phyloP scores from a whole-genome alignment of 2,797 vertebrate genomes.

The Syndactyla subalaris region DNA sequence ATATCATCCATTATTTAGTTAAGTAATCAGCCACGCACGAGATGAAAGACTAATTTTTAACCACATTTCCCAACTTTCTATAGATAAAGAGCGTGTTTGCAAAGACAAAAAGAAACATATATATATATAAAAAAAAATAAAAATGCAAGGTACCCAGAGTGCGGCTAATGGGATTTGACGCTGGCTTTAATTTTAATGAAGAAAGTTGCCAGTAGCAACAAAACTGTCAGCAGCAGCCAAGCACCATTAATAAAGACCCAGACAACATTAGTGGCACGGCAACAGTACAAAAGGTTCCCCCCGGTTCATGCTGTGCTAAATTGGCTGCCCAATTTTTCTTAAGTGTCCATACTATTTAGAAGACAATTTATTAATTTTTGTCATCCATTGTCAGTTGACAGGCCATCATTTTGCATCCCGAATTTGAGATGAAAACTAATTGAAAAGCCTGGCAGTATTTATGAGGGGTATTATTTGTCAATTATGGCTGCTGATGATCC shows the following conservation, averaged over 20 bases:
- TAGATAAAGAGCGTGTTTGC: conserved; percentile 27
- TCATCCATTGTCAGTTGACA: conserved; percentile 89
- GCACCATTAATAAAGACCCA: conserved; percentile 85
- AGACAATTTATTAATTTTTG: conserved; percentile 89
- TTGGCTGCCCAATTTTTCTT: conserved; percentile 86
- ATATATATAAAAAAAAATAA: neutral
- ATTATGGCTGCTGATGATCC: conserved; percentile 78
- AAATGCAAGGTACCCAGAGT: conserved; percentile 79
- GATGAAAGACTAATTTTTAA: neutral
- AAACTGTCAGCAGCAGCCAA: conserved; percentile 87
- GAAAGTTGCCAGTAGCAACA: conserved; percentile 90
- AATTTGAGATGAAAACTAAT: conserved; percentile 90
- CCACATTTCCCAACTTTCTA: conserved; percentile 42
- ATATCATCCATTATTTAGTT: neutral
- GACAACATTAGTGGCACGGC: conserved; percentile 81
- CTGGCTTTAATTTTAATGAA: conserved; percentile 91
- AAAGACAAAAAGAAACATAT: neutral
- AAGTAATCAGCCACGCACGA: neutral
- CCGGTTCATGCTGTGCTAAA: conserved; percentile 83
- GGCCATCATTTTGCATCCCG: conserved; percentile 87
- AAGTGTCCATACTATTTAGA: conserved; percentile 85
- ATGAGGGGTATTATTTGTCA: conserved; percentile 93
- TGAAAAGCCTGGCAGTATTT: conserved; percentile 88
- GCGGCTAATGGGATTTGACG: conserved; percentile 87
- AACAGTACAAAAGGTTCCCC: conserved; percentile 83